These are phyloP conservation scores for Falco punctatus DNA, from an alignment of 2,113 vertebrate genomes.

Conservation along the genomic window DNA sequence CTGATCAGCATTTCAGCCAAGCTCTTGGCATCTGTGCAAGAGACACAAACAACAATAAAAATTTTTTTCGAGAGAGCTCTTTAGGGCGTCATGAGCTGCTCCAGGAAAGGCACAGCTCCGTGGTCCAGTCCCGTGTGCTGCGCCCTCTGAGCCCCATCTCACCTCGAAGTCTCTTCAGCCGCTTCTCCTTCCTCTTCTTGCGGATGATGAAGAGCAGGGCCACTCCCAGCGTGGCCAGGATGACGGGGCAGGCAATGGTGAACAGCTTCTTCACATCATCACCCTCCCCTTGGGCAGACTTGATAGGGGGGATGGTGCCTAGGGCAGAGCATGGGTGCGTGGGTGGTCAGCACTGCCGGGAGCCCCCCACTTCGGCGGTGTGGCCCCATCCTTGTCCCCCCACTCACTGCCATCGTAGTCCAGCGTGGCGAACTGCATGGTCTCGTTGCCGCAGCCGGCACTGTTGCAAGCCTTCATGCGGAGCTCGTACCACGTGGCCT, in stretches of 20 bases:
- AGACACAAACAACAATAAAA: background rate
- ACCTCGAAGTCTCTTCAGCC: conserved; percentile 96
- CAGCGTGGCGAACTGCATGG: conserved; percentile 92
- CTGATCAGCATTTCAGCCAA: conserved; percentile 98
- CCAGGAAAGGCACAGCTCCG: background rate
- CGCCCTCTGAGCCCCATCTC: background rate
- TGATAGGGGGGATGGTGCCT: conserved; percentile 97
- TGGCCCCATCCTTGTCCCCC: rapidly evolving
- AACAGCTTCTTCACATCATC: conserved; percentile 97
- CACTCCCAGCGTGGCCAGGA: conserved; percentile 90
- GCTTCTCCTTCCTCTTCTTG: conserved; percentile 96
- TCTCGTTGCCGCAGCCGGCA: conserved; percentile 96
- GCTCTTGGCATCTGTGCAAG: conserved; percentile 91
- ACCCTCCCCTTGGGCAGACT: conserved; percentile 91
- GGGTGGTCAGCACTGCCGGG: rapidly evolving
- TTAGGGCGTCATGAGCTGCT: rapidly evolving
- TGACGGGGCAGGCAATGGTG: conserved; percentile 94
- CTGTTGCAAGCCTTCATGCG: conserved; percentile 99
- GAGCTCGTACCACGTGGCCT: conserved; percentile 98
- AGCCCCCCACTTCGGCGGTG: rapidly evolving
- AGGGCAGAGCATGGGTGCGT: rapidly evolving
- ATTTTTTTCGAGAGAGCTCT: background rate
- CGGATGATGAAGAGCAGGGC: conserved; percentile 93
- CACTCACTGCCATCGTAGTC: conserved; percentile 97
- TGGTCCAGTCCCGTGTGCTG: rapidly evolving